Evolutionary conservation across 2,797 vertebrate genomes (phyloP).

Genomic region (Sebastolobus altivelis): DNA sequence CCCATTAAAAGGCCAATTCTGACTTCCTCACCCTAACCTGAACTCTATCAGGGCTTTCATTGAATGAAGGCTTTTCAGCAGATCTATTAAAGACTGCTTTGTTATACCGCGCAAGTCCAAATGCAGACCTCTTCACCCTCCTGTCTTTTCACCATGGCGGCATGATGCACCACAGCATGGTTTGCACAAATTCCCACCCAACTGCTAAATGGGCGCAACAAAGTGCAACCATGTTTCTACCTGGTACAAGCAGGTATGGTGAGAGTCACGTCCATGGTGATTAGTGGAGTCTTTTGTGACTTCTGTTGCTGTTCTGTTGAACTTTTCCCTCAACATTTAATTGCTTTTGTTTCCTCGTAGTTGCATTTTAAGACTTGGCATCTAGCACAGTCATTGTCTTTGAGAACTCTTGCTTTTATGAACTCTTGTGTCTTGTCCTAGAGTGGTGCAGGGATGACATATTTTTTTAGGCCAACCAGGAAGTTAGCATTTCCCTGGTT

Average conservation of each 20-base stretch:
- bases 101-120: conserved; percentile 52
- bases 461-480: too few relatives aligned
- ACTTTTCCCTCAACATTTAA: not conserved
- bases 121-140: conserved; percentile 41
- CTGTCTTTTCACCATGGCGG: conserved; percentile 44
- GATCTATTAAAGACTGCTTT: conserved; percentile 58
- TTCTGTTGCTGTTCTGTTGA: not conserved
- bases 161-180: conserved; percentile 42
- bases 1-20: conserved; percentile 51
- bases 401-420: conserved; percentile 1
- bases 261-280: not conserved
- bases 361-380: conserved; percentile 4
- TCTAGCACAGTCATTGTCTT: conserved; percentile 1
- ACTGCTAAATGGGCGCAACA: conserved; percentile 21
- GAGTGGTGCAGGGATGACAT: not conserved
- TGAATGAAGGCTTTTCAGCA: conserved; percentile 60
- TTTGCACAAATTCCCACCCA: conserved; percentile 41
- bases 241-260: not conserved
- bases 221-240: not conserved
- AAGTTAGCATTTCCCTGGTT: too few relatives aligned
- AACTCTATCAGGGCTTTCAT: conserved; percentile 49
- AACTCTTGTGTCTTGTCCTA: conserved; percentile 2
- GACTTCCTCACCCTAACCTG: conserved; percentile 61
- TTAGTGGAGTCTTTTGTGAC: not conserved
- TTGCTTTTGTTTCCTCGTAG: not conserved